phyloP scores from a whole-genome alignment of 92 coral and sea anemone species.

The Desmophyllum pertusum region DNA sequence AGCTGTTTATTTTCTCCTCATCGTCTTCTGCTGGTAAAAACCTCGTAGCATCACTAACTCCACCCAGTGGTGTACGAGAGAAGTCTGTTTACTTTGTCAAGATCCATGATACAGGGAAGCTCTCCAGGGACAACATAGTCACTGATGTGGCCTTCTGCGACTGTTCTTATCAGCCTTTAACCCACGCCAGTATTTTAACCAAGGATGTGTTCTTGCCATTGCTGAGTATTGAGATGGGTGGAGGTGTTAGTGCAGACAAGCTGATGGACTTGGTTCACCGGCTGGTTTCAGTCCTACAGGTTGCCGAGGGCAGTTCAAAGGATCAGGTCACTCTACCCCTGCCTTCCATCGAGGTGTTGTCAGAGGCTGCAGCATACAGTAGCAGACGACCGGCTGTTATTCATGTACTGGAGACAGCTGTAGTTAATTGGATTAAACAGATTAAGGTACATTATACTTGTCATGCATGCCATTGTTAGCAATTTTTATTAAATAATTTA shows the following conservation, averaged over 20 bases:
- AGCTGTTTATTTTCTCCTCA: conserved; percentile 76
- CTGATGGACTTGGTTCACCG: conserved; percentile 97
- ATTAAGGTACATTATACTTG: conserved; percentile 67
- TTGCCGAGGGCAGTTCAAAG: conserved; percentile 83
- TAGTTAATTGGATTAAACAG: conserved; percentile 95
- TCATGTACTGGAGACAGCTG: conserved; percentile 98
- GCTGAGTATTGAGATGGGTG: conserved; percentile 98
- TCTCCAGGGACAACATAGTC: conserved; percentile 88
- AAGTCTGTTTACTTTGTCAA: conserved; percentile 93
- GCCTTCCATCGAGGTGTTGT: conserved; percentile 97
- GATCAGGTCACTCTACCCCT: conserved; percentile 92
- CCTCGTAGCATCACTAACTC: conserved; percentile 82
- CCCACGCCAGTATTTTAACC: conserved; percentile 72
- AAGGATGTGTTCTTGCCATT: conserved; percentile 95
- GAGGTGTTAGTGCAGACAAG: conserved; percentile 96
- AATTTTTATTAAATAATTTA: too few relatives aligned
- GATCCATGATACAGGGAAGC: conserved; percentile 73
- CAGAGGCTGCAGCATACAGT: conserved; percentile 99
- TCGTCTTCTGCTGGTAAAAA: conserved; percentile 68
- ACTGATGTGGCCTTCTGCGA: conserved; percentile 95
- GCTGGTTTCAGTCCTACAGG: conserved; percentile 90
- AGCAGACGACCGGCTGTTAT: conserved; percentile 97
- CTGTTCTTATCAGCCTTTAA: conserved; percentile 82
- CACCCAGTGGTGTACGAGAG: conserved; percentile 85
- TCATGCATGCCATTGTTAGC: neutral